A percentile compares a stretch with the other conserved stretches of the same genome.
Conservation (phyloP, 2,113 vertebrate species). For the Erythrocebus patas region DNA sequence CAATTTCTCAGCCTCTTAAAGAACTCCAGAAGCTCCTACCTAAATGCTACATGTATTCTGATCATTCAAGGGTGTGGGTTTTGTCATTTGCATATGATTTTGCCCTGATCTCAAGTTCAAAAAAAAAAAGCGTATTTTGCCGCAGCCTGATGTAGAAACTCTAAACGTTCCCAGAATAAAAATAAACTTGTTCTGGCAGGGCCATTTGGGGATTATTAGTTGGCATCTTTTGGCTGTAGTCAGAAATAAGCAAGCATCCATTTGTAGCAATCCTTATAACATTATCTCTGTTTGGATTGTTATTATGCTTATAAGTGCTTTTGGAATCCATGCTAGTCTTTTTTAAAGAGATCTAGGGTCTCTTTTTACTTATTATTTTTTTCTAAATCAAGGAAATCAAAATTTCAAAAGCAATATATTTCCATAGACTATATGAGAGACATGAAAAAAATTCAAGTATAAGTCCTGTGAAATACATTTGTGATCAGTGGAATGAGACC, state of each 20-base stretch:
- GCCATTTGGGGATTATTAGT: conserved; percentile 35
- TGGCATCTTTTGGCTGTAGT: conserved; percentile 50
- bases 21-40: not conserved
- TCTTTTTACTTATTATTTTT: conserved; percentile 51
- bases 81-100: conserved; percentile 12
- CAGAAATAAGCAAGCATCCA: conserved; percentile 60
- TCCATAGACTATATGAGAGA: conserved; percentile 40
- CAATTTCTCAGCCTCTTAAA: not conserved
- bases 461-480: conserved; percentile 47
- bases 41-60: not conserved
- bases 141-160: not conserved
- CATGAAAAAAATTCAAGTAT: not conserved
- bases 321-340: conserved; percentile 58
- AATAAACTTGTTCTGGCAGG: conserved; percentile 65
- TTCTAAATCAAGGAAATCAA: conserved; percentile 45
- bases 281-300: conserved; percentile 63
- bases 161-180: conserved; percentile 59
- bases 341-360: conserved; percentile 29
- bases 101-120: conserved; percentile 12
- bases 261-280: conserved; percentile 15
- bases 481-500: conserved; percentile 39
- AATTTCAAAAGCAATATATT: conserved; percentile 48
- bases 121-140: conserved; percentile 37
- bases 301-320: conserved; percentile 63
- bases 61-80: not conserved